Percentiles rank a stretch among this genome's conserved stretches.
phyloP scores from a whole-genome alignment of 1,140 invertebrate genomes.

The Cotesia glomerata region DNA sequence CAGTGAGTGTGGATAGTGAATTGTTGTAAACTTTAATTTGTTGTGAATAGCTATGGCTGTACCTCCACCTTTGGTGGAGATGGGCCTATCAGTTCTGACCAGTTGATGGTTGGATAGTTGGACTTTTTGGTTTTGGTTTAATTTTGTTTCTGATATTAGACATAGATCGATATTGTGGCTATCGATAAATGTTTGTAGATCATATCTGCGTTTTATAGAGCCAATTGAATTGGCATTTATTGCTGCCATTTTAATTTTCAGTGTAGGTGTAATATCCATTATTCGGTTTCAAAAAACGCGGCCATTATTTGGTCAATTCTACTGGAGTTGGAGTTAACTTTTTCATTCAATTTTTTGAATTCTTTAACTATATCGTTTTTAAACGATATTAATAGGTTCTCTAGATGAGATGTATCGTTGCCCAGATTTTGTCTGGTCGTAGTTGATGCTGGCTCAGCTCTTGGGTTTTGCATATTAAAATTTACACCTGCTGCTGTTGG shows the following conservation, averaged over 20 bases:
- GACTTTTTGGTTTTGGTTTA: constrained; percentile 18
- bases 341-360: too few species aligned
- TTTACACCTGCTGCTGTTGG: too few species aligned
- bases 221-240: constrained; percentile 30
- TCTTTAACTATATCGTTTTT: too few species aligned
- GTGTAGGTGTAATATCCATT: too few species aligned
- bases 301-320: too few species aligned
- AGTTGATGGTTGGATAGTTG: not conserved
- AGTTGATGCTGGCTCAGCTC: too few species aligned
- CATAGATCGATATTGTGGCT: not conserved
- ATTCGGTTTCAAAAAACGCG: too few species aligned
- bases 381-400: too few species aligned
- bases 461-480: too few species aligned
- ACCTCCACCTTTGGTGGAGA: constrained; percentile 14
- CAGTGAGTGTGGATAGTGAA: not conserved
- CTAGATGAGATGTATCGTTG: too few species aligned
- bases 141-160: constrained; percentile 24
- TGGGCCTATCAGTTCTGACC: constrained; percentile 19
- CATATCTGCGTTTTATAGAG: constrained; percentile 2
- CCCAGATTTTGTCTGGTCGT: too few species aligned
- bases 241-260: constrained; percentile 2
- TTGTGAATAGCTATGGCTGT: constrained; percentile 25
- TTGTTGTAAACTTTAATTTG: not conserved
- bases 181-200: constrained; percentile 1
- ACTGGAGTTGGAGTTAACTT: too few species aligned